Conservation (phyloP, 1,140 invertebrate genomes). For the Vollenhovia emeryi region DNA sequence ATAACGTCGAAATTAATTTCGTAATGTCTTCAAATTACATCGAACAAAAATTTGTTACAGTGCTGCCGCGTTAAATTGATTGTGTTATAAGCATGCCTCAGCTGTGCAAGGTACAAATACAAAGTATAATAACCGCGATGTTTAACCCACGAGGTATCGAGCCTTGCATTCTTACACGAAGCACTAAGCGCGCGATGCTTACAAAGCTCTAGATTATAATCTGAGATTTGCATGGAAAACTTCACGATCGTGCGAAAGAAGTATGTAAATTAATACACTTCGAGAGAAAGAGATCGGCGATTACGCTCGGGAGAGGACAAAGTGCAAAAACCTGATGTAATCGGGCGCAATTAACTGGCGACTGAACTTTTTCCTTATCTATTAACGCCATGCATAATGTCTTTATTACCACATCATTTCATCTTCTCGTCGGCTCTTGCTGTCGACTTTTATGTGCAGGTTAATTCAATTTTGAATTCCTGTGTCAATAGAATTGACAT, state of each 20-base stretch:
- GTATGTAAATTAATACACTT: conserved; percentile 60
- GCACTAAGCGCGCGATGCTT: conserved; percentile 51
- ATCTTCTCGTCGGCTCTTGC: conserved; percentile 11
- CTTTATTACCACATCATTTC: conserved; percentile 28
- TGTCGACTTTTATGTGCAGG: neutral
- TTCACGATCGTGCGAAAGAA: conserved; percentile 56
- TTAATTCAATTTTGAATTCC: neutral
- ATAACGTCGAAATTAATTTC: neutral
- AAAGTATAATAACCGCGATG: conserved; percentile 43
- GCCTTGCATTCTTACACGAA: conserved; percentile 51
- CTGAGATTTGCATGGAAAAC: conserved; percentile 52
- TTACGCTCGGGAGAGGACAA: conserved; percentile 40
- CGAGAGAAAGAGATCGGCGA: conserved; percentile 44
- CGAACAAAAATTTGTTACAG: neutral
- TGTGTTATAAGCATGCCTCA: neutral
- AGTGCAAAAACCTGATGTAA: conserved; percentile 47
- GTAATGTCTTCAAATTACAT: neutral
- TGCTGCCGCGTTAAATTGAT: conserved; percentile 3
- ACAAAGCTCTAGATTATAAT: conserved; percentile 55
- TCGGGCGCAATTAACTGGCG: conserved; percentile 39
- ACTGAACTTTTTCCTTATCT: conserved; percentile 56
- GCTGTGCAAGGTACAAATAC: conserved; percentile 31
- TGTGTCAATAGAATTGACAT: neutral
- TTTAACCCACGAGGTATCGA: conserved; percentile 36
- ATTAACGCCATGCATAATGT: conserved; percentile 49